phyloP scores from a whole-genome alignment of 1,140 invertebrate genomes.

The Lysiphlebus fabarum region DNA sequence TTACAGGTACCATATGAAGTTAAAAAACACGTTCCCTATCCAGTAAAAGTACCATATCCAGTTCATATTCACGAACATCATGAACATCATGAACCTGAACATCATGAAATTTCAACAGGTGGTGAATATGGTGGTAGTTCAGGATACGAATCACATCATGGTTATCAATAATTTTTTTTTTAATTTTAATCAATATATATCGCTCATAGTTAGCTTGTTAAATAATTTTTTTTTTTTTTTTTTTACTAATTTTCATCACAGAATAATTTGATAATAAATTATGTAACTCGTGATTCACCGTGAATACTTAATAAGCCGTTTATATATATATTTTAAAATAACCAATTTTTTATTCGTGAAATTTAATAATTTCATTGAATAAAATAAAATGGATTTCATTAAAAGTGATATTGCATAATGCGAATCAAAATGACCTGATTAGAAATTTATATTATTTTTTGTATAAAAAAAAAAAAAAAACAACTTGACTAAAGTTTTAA shows the following conservation, averaged over 20 bases:
- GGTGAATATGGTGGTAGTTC: conserved; percentile 29
- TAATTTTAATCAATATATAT: no score
- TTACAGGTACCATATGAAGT: conserved; percentile 23
- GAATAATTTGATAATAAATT: no score
- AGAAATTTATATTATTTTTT: no score
- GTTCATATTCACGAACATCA: conserved; percentile 49
- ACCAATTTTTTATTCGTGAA: no score
- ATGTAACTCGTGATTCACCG: no score
- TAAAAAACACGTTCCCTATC: conserved; percentile 37
- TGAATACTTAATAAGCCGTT: no score
- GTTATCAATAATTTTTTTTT: conserved; percentile 29
- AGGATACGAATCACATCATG: conserved; percentile 22
- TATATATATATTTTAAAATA: conserved; percentile 8
- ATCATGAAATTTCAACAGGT: conserved; percentile 31
- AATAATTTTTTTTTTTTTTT: background rate
- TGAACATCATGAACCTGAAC: conserved; percentile 31
- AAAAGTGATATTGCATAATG: no score
- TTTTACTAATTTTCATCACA: background rate
- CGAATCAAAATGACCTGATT: no score
- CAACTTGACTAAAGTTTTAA: no score
- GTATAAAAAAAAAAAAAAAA: no score
- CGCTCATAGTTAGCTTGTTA: background rate
- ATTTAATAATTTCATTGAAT: no score
- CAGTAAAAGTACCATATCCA: conserved; percentile 54
- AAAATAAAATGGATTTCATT: no score